These are phyloP conservation scores for Cryptotis parvus DNA, from an alignment of 2,113 vertebrate species.

Conservation along the genomic window DNA sequence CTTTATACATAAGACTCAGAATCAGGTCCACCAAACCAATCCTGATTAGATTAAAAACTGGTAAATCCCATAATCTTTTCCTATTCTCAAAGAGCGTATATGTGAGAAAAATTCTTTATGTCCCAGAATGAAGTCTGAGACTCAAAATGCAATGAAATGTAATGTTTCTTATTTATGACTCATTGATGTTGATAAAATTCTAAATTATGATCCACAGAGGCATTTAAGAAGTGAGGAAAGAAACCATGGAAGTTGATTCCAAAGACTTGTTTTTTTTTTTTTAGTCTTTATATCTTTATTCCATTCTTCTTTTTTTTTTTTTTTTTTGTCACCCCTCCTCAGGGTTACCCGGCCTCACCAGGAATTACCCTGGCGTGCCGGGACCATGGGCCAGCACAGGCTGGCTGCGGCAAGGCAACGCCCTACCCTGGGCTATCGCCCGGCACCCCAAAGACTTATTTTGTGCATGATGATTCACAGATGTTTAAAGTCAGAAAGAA, in stretches of 20 bases:
- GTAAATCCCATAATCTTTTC: background rate
- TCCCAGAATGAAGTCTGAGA: background rate
- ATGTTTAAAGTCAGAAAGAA: conserved; percentile 34
- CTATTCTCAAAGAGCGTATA: background rate
- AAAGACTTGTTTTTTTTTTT: background rate
- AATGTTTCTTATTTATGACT: background rate
- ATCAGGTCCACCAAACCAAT: background rate
- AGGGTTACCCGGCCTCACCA: too few relatives aligned
- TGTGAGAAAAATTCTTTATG: background rate
- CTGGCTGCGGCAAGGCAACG: too few relatives aligned
- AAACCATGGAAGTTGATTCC: background rate
- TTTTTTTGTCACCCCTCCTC: too few relatives aligned
- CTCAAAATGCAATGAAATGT: conserved; percentile 8
- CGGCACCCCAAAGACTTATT: too few relatives aligned
- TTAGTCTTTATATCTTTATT: too few relatives aligned
- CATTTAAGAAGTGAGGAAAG: conserved; percentile 10
- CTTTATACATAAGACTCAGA: background rate
- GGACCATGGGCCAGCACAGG: too few relatives aligned
- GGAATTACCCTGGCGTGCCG: too few relatives aligned
- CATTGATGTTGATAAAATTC: conserved; percentile 38
- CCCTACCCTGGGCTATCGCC: too few relatives aligned
- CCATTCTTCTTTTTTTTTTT: too few relatives aligned
- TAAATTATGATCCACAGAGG: conserved; percentile 7
- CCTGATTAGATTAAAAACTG: background rate
- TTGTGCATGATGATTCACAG: background rate